These are phyloP conservation scores for Chymomyza procnemis DNA, from an alignment of 2,888 invertebrate genomes.

Conservation along the genomic window DNA sequence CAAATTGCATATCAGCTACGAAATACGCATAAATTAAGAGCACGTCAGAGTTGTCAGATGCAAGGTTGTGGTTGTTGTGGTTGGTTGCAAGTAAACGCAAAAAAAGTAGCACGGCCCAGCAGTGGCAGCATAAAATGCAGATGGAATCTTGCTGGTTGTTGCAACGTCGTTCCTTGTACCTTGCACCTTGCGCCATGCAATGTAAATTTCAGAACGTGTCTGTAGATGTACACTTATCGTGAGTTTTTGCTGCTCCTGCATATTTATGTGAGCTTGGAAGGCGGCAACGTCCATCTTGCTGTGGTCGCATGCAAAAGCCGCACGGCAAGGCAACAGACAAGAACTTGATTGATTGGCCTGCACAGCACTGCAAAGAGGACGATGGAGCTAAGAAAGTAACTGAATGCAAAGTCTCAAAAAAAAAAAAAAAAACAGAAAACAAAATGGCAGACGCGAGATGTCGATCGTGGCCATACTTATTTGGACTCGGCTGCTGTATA, in stretches of 20 bases:
- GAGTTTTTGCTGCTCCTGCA: slow-evolving; percentile 43
- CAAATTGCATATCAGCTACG: slow-evolving; percentile 62
- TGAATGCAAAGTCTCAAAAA: slow-evolving; percentile 7
- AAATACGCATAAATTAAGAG: slow-evolving; percentile 66
- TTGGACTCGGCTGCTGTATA: background rate
- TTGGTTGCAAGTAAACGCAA: slow-evolving; percentile 31
- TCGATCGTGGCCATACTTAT: background rate
- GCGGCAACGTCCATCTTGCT: slow-evolving; percentile 53
- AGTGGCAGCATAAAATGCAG: slow-evolving; percentile 44
- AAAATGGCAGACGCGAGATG: slow-evolving; percentile 5
- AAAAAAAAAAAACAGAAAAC: too few species aligned
- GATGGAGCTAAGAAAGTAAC: slow-evolving; percentile 29
- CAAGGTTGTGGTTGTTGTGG: slow-evolving; percentile 10
- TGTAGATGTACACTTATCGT: slow-evolving; percentile 19
- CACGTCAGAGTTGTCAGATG: slow-evolving; percentile 21
- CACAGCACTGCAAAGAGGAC: slow-evolving; percentile 29
- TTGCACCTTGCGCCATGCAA: slow-evolving; percentile 69
- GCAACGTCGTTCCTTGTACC: slow-evolving; percentile 37
- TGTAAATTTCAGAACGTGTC: slow-evolving; percentile 65
- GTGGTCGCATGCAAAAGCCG: slow-evolving; percentile 63
- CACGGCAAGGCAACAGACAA: slow-evolving; percentile 36
- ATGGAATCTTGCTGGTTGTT: slow-evolving; percentile 26
- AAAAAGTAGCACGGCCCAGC: slow-evolving; percentile 38
- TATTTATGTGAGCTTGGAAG: slow-evolving; percentile 55
- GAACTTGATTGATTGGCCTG: slow-evolving; percentile 77